These are phyloP conservation scores for Synergus umbraculus DNA, from an alignment of 2,888 invertebrate species.

Conservation along the genomic window DNA sequence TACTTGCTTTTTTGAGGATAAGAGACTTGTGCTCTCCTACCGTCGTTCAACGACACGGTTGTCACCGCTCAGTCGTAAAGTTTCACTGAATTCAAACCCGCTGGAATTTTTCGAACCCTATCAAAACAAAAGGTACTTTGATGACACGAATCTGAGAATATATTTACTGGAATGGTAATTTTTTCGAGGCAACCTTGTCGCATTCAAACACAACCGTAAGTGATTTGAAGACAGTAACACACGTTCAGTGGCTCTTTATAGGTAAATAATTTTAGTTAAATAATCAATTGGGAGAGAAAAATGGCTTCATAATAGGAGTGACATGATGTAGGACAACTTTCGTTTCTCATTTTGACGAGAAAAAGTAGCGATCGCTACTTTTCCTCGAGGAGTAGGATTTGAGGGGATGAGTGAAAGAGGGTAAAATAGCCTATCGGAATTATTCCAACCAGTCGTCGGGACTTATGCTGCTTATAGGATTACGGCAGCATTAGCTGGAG, in stretches of 20 bases:
- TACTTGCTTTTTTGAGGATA: slow-evolving; percentile 19
- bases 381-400: slow-evolving; percentile 42
- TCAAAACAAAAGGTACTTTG: slow-evolving; percentile 4
- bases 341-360: neutral
- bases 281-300: neutral
- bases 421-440: slow-evolving; percentile 67
- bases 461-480: slow-evolving; percentile 75
- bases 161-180: slow-evolving; percentile 8
- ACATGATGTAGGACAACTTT: neutral
- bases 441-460: slow-evolving; percentile 73
- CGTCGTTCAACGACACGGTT: slow-evolving; percentile 13
- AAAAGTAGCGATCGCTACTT: slow-evolving; percentile 42
- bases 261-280: too few relatives aligned
- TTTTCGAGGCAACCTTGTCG: neutral
- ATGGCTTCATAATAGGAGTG: neutral
- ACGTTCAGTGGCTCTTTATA: neutral
- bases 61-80: slow-evolving; percentile 11
- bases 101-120: neutral
- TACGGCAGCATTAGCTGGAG: slow-evolving; percentile 70
- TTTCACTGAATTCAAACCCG: neutral
- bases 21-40: slow-evolving; percentile 22
- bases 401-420: slow-evolving; percentile 54
- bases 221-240: neutral
- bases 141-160: neutral
- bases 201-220: neutral